Conservation (phyloP, 2,888 invertebrate species). For the Achlya flavicornis region DNA sequence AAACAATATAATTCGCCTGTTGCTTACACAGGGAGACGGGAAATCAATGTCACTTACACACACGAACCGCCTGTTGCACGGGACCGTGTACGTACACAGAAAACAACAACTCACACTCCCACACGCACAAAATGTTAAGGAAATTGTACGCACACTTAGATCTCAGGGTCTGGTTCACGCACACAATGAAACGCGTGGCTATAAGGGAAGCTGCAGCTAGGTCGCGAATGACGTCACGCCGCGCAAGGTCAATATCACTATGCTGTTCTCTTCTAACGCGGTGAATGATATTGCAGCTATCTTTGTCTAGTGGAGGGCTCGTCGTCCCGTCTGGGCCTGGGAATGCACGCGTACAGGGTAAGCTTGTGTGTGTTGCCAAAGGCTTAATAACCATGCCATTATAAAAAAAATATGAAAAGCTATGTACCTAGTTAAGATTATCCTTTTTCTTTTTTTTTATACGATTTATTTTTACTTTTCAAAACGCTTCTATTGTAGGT, state of each 20-base stretch:
- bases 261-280: slow-evolving; percentile 49
- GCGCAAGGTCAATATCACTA: slow-evolving; percentile 82
- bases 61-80: slow-evolving; percentile 63
- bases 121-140: slow-evolving; percentile 23
- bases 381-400: not conserved
- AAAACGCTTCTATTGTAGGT: not conserved
- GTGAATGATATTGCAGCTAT: slow-evolving; percentile 30
- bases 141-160: slow-evolving; percentile 47
- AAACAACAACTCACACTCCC: slow-evolving; percentile 29
- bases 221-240: slow-evolving; percentile 85
- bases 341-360: slow-evolving; percentile 53
- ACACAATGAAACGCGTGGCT: slow-evolving; percentile 42
- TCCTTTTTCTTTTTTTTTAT: not conserved
- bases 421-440: not conserved
- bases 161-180: slow-evolving; percentile 81
- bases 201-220: slow-evolving; percentile 80
- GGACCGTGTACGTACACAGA: slow-evolving; percentile 30
- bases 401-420: not conserved
- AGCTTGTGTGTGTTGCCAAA: slow-evolving; percentile 25
- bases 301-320: slow-evolving; percentile 58
- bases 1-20: slow-evolving; percentile 58
- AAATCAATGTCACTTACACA: slow-evolving; percentile 77
- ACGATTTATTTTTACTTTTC: too few relatives aligned
- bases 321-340: slow-evolving; percentile 70
- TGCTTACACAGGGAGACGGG: slow-evolving; percentile 55